phyloP scores from a whole-genome alignment of 2,888 invertebrate genomes.

The Epistrophe eligans region DNA sequence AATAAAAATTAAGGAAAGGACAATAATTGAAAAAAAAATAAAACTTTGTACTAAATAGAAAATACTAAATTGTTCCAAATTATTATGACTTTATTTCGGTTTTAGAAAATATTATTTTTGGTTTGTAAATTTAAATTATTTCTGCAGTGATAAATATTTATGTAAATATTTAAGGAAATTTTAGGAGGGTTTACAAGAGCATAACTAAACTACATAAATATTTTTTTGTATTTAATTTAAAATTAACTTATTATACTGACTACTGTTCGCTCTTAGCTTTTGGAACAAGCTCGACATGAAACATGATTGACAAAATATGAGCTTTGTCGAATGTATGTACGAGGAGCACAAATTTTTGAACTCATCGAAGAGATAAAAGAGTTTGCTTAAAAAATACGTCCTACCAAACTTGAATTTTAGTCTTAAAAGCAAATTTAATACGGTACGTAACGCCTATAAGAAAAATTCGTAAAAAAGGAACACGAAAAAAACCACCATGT shows the following conservation, averaged over 20 bases:
- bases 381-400: too few species aligned
- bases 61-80: neutral
- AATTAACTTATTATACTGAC: neutral
- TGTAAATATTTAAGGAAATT: conserved; percentile 8
- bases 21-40: conserved; percentile 4
- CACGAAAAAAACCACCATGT: too few species aligned
- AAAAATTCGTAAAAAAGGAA: too few species aligned
- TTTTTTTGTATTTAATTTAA: neutral
- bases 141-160: conserved; percentile 2
- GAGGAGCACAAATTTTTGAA: too few species aligned
- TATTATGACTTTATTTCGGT: neutral
- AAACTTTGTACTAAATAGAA: conserved; percentile 3
- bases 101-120: neutral
- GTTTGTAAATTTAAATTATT: neutral
- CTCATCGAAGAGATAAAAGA: too few species aligned
- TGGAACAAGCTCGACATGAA: too few species aligned
- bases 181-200: conserved; percentile 73
- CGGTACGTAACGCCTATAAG: too few species aligned
- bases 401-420: too few species aligned
- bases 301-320: too few species aligned
- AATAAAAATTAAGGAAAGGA: conserved; percentile 45
- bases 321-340: too few species aligned
- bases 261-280: neutral
- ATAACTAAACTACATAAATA: conserved; percentile 36
- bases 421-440: too few species aligned